Evolutionary conservation across 2,888 invertebrate genomes (phyloP).

Genomic region (Andrena chrysosceles): DNA sequence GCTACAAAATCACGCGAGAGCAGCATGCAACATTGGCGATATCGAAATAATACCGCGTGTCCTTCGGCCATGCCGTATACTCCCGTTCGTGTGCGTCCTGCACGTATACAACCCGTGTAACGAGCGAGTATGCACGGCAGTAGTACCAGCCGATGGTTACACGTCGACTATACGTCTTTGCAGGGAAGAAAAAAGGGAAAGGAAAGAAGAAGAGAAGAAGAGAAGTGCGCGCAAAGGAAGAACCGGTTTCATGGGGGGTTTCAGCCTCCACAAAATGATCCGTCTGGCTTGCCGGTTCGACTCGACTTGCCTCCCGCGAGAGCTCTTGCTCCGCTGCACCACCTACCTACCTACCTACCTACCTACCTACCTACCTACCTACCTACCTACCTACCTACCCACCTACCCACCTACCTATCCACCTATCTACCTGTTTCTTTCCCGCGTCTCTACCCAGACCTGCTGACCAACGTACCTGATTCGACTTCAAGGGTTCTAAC

Average conservation of each 20-base stretch:
- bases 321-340: conserved; percentile 70
- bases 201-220: conserved; percentile 43
- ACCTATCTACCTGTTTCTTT: conserved; percentile 45
- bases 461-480: conserved; percentile 64
- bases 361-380: too few species aligned
- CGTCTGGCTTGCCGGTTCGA: conserved; percentile 74
- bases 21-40: conserved; percentile 3
- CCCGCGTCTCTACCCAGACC: conserved; percentile 43
- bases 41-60: conserved; percentile 35
- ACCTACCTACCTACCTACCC: conserved; percentile 62
- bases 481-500: conserved; percentile 59
- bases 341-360: conserved; percentile 67
- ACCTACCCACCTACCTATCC: conserved; percentile 50
- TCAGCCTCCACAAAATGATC: conserved; percentile 78
- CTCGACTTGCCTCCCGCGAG: conserved; percentile 53
- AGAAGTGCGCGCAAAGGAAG: conserved; percentile 51
- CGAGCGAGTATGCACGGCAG: conserved; percentile 44
- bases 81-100: conserved; percentile 24
- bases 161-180: conserved; percentile 56
- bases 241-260: conserved; percentile 79
- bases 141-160: conserved; percentile 65
- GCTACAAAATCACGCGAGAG: not conserved
- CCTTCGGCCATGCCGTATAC: conserved; percentile 43
- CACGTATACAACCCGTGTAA: conserved; percentile 42
- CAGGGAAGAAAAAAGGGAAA: conserved; percentile 29